Base-by-base conservation (phyloP, 1,140 invertebrate species). In the Bicyclus anynana region DNA sequence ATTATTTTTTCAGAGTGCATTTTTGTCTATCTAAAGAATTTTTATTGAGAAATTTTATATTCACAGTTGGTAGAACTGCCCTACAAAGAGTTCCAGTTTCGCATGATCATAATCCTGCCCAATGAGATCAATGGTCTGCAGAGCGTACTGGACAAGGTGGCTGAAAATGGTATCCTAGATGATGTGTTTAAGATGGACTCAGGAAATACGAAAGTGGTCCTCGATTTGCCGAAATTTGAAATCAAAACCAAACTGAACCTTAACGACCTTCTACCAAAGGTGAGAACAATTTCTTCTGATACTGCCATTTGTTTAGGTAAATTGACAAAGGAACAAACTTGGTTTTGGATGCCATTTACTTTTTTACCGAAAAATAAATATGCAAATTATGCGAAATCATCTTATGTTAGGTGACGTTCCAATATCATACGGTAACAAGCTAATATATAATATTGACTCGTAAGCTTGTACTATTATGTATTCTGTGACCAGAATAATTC, bases 201-300 rank as follows among this genome's bases (percentile, higher is more conserved):
- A 0, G 12, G 59, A 1, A 37, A 48, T 6, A 13, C 37, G 23
- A 51, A 71, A 0, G 44, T 79, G 0, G 40, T 65, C 5, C 58
- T 76, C 5, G 49, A 69, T 14, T 52, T 78, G 51, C 76, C 76
- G 1, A 78, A 74, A 40, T 78, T 78, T 48, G 67, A 76, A 5
- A 62, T 72, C 14, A 65, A 66, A 16, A 64, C 20, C 16, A 65
- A 57, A 23, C 44, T 65, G 21, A 59, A 77, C 21, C 63, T 71
- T 5, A 71, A 72, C 10, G 14, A 46, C 10, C 57, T 77, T 47
- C 33, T 77, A 38, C 64, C 67, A 2, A 71, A 77, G 59, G 74
- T 77, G 59, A 35, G 2, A 7, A 10, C n/a, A n/a, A n/a, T n/a
- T n/a, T n/a, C n/a, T n/a, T n/a, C n/a, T 12, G 10, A 4, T 33